Evolutionary conservation across 1,140 invertebrate genomes (phyloP).

Genomic region (Carcinoscorpius rotundicauda): DNA sequence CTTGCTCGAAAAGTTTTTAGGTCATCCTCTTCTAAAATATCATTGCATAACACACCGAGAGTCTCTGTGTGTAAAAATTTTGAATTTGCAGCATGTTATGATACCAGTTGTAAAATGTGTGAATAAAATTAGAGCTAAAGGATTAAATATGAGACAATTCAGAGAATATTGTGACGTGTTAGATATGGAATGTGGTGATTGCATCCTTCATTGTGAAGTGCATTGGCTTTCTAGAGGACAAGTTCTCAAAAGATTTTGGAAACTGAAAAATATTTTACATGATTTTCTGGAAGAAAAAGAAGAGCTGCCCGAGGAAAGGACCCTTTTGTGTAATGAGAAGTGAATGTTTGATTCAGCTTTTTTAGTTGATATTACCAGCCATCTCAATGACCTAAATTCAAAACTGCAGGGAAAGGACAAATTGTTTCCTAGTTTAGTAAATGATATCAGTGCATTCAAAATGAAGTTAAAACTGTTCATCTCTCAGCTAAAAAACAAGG

Average conservation of each 20-base stretch:
- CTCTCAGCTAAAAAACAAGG: neutral
- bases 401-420: constrained; percentile 1
- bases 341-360: neutral
- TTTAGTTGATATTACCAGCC: constrained; percentile 7
- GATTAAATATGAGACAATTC: neutral
- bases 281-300: neutral
- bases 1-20: no score
- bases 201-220: neutral
- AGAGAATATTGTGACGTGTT: neutral
- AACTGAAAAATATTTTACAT: no score
- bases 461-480: constrained; percentile 6
- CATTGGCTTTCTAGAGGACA: neutral
- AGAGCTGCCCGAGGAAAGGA: neutral
- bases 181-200: neutral
- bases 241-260: no score
- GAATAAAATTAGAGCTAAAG: neutral
- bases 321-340: neutral
- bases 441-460: constrained; percentile 7
- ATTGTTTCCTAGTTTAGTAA: constrained; percentile 5
- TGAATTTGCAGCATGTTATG: no score
- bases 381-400: constrained; percentile 5
- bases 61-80: no score
- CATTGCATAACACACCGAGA: no score
- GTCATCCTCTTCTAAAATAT: no score
- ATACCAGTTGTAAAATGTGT: neutral